Conservation (phyloP, 1,140 invertebrate genomes). For the Cherax destructor region DNA sequence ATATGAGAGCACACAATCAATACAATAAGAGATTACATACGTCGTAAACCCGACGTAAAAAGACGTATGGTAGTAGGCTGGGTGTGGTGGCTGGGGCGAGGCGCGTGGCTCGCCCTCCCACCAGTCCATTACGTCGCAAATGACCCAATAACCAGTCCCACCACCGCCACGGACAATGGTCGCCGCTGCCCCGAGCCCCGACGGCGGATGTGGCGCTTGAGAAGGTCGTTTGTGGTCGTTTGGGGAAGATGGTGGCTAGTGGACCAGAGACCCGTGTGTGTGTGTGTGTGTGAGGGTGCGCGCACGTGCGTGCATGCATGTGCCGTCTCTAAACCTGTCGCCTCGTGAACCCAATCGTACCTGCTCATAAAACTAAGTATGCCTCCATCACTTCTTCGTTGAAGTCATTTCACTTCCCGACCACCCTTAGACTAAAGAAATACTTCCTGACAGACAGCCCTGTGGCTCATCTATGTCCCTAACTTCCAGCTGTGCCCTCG, state of each 20-base stretch:
- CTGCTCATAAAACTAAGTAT: too few relatives aligned
- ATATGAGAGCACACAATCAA: conserved; percentile 22
- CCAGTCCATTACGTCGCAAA: conserved; percentile 54
- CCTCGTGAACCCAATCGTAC: too few relatives aligned
- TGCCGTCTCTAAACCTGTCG: too few relatives aligned
- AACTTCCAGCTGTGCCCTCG: too few relatives aligned
- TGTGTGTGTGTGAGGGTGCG: not conserved
- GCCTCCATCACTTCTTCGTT: too few relatives aligned
- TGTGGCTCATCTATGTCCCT: too few relatives aligned
- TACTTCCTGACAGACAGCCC: too few relatives aligned
- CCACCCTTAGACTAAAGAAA: too few relatives aligned
- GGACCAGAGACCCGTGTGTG: not conserved
- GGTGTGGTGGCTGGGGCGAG: not conserved
- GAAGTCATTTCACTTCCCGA: too few relatives aligned
- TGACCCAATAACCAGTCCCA: conserved; percentile 48
- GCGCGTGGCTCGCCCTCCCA: conserved; percentile 6
- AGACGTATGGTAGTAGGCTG: not conserved
- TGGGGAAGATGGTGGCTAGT: conserved; percentile 3
- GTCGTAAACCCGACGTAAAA: not conserved
- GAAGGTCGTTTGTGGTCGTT: conserved; percentile 32
- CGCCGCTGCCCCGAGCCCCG: not conserved
- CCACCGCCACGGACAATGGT: conserved; percentile 23
- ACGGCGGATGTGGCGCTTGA: conserved; percentile 42
- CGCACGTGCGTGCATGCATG: too few relatives aligned
- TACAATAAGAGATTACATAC: not conserved